Base-by-base conservation (phyloP, 2,113 vertebrate species). In the Varanus komodoensis region DNA sequence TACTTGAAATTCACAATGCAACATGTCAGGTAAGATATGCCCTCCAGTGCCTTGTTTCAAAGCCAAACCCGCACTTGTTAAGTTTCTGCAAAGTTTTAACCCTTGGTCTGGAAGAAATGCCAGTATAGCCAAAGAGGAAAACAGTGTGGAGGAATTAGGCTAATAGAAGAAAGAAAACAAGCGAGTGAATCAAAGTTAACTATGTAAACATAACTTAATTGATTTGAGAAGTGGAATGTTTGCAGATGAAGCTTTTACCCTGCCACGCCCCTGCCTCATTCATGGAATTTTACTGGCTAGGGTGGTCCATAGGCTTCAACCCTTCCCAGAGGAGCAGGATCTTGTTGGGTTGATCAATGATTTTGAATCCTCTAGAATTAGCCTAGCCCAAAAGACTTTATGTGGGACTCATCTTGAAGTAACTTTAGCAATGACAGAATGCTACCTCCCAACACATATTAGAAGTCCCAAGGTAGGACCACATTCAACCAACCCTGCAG, bases 11-110 rank as follows among this genome's bases (percentile, higher is more conserved):
- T 96, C 96, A 96, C 97, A 96, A 95, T 93, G 92, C 96, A 94
- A 91, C 90, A 52, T 91, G 95, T 96, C 97, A 96, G 95, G 93
- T 94, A 95, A 97, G 96, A 97, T 94, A 96, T 97, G 95, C 95
- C 97, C 96, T 96, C 92, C 44, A n/a, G 97, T 96, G 92, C 87
- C 94, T 93, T 95, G 94, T 96, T 95, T 95, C 96, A 96, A 97
- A 96, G 95, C 89, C 96, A 96, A 96, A 93, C 93, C 93, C 93
- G 89, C 92, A 90, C 86, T 73, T 85, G 95, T 93, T 95, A 95
- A 91, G 89, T 94, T 96, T 94, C 88, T 95, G 91, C 93, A 93
- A 89, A 61, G 83, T 77, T 96, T 97, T 96, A 97, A 96, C 94
- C 96, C 69, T 96, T 96, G 94, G 94, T 87, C 79, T 90, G 6